phyloP scores from a whole-genome alignment of 1,140 invertebrate genomes.

The Brachionus plicatilis region DNA sequence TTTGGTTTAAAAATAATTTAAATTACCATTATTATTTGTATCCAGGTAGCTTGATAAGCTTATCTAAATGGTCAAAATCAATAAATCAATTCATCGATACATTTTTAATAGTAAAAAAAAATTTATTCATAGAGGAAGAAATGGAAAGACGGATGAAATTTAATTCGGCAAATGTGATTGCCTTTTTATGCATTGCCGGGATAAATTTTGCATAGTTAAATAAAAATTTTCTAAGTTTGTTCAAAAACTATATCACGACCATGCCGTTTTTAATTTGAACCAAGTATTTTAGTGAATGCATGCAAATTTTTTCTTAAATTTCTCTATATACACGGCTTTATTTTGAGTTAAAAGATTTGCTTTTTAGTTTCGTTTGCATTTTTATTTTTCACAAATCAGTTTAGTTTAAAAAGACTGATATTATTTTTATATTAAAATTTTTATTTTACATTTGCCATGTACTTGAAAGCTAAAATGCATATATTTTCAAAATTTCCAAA shows the following conservation, averaged over 20 bases:
- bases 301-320: conserved; percentile 18
- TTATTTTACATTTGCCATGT: background rate
- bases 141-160: background rate
- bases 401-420: background rate
- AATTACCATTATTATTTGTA: conserved; percentile 5
- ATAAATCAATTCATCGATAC: conserved; percentile 1
- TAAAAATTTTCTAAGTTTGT: background rate
- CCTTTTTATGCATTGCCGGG: background rate
- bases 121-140: background rate
- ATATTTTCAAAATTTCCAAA: background rate
- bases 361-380: background rate
- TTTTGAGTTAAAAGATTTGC: background rate
- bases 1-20: background rate
- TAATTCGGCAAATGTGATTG: background rate
- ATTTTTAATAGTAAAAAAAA: background rate
- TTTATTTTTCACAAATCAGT: background rate
- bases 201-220: conserved; percentile 17
- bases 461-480: background rate
- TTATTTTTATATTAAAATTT: background rate
- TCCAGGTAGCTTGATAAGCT: conserved; percentile 37
- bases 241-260: conserved; percentile 9
- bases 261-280: conserved; percentile 11
- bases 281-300: conserved; percentile 1
- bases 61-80: conserved; percentile 29
- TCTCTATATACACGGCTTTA: background rate